Percentiles rank a stretch among this genome's conserved stretches.
These are phyloP conservation scores for Aethes cnicana DNA, from an alignment of 2,888 invertebrate genomes.

Conservation along the genomic window DNA sequence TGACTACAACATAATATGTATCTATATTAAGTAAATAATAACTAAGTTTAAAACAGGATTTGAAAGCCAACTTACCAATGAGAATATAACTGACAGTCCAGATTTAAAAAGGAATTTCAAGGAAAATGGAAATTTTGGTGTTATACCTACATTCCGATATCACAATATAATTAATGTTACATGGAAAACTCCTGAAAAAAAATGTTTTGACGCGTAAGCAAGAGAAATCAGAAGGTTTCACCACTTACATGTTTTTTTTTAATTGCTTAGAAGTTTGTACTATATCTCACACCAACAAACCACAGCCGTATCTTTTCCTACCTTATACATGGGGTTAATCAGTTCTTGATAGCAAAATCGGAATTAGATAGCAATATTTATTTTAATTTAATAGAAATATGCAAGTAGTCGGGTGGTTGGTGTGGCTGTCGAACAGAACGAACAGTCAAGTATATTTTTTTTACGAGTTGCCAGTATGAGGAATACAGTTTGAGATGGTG, in stretches of 20 bases:
- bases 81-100: conserved; percentile 8
- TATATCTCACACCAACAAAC: neutral
- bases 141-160: conserved; percentile 17
- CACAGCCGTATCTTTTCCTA: neutral
- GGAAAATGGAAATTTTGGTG: neutral
- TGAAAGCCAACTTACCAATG: conserved; percentile 8
- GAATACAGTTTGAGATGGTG: too few relatives aligned
- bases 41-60: neutral
- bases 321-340: neutral
- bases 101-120: neutral
- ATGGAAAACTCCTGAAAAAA: conserved; percentile 31
- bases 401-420: neutral
- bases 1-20: too few relatives aligned
- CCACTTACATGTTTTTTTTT: conserved; percentile 31
- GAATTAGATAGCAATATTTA: conserved; percentile 9
- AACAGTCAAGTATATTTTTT: too few relatives aligned
- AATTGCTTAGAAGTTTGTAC: neutral
- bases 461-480: too few relatives aligned
- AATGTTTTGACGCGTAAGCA: conserved; percentile 55
- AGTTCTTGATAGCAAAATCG: neutral
- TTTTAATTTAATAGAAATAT: conserved; percentile 4
- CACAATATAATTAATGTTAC: conserved; percentile 1
- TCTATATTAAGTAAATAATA: too few relatives aligned
- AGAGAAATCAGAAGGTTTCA: conserved; percentile 56
- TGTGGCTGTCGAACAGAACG: too few relatives aligned